Conservation (phyloP, 2,888 invertebrate species). For the Trissoscelio sp. region DNA sequence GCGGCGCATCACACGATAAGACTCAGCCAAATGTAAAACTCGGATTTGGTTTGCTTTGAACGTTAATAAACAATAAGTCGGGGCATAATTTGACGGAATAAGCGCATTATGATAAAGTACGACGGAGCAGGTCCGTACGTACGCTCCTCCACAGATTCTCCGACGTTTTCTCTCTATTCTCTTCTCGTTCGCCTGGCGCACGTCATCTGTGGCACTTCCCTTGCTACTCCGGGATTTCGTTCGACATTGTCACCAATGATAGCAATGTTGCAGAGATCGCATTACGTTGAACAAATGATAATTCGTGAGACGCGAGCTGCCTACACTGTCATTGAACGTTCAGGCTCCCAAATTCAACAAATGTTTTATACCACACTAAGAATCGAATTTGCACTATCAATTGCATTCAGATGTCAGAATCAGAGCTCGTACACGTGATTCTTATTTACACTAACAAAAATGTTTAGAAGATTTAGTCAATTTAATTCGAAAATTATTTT, state of each 20-base stretch:
- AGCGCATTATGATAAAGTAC: conserved; percentile 30
- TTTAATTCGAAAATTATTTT: no score
- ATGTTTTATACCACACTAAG: conserved; percentile 13
- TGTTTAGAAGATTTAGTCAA: no score
- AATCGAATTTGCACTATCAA: conserved; percentile 6
- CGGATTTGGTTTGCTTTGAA: conserved; percentile 15
- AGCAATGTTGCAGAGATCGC: conserved; percentile 19
- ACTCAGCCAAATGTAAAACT: conserved; percentile 27
- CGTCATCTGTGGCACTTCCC: conserved; percentile 29
- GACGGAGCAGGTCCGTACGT: neutral
- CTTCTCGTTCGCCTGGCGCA: conserved; percentile 3
- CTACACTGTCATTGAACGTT: conserved; percentile 28
- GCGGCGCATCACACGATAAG: conserved; percentile 28
- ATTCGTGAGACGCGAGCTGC: conserved; percentile 32
- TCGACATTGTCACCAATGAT: conserved; percentile 41
- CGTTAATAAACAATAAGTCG: conserved; percentile 47
- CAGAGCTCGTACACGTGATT: no score
- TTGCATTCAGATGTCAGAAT: neutral
- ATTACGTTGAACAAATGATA: conserved; percentile 43
- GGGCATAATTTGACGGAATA: conserved; percentile 24
- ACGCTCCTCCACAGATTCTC: conserved; percentile 10
- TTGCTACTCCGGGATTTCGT: conserved; percentile 35
- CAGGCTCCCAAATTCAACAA: conserved; percentile 3
- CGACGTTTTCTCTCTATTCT: conserved; percentile 18
- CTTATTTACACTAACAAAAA: no score